Evolutionary conservation across 2,888 invertebrate species (phyloP).

Genomic region (Melanostoma mellinum): DNA sequence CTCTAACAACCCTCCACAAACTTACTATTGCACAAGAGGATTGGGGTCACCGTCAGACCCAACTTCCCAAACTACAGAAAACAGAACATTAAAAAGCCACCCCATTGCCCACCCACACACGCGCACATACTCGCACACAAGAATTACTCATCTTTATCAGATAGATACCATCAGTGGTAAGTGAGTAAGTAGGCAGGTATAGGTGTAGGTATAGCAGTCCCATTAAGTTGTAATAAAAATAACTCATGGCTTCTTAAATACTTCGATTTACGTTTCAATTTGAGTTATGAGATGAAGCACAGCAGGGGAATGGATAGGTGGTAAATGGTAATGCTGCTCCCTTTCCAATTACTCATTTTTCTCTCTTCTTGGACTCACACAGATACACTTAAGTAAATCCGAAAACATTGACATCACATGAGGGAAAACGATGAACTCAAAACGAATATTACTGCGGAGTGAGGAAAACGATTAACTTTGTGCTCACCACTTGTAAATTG

Average conservation of each 20-base stretch:
- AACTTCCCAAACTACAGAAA: not conserved
- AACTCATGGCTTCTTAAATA: conserved; percentile 67
- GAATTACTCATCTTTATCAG: not conserved
- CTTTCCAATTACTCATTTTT: conserved; percentile 1
- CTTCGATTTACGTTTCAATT: conserved; percentile 62
- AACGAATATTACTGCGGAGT: conserved; percentile 74
- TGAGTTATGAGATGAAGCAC: conserved; percentile 43
- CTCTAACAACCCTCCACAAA: conserved; percentile 29
- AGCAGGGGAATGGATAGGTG: conserved; percentile 12
- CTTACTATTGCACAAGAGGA: not conserved
- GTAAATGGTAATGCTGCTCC: not conserved
- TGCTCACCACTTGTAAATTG: conserved; percentile 68
- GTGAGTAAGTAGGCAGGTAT: no score
- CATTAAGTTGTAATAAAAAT: conserved; percentile 52
- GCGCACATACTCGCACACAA: not conserved
- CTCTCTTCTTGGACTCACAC: not conserved
- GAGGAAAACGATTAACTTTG: conserved; percentile 76
- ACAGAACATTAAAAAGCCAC: conserved; percentile 5
- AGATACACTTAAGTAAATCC: not conserved
- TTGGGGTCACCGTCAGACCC: not conserved
- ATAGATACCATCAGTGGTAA: no score
- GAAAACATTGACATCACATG: conserved; percentile 25
- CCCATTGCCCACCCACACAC: not conserved
- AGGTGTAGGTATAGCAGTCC: not conserved
- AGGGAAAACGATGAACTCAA: conserved; percentile 49